Evolutionary conservation across 2,888 invertebrate species (phyloP).

Genomic region (Gryllus longicercus): DNA sequence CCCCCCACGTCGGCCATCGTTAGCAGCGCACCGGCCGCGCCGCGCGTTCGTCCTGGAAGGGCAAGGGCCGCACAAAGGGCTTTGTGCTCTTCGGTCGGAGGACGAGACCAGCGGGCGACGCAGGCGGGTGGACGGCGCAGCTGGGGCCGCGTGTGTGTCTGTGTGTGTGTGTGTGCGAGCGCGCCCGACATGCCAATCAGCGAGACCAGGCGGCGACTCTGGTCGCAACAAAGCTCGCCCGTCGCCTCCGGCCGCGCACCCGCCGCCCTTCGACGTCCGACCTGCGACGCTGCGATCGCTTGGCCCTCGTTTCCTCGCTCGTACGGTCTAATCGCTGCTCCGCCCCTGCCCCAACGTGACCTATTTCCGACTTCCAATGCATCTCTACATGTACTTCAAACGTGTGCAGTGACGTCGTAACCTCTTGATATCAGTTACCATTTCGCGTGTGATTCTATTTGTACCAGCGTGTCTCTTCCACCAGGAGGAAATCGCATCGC

Average conservation of each 20-base stretch:
- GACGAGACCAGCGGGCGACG: background rate
- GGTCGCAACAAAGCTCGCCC: background rate
- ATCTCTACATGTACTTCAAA: too few species aligned
- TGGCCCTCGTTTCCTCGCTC: background rate
- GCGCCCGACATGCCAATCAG: background rate
- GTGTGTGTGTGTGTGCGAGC: background rate
- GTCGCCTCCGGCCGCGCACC: background rate
- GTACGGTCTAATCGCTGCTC: background rate
- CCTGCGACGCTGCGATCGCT: background rate
- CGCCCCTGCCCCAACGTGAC: background rate
- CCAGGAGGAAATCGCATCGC: too few species aligned
- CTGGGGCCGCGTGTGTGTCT: background rate
- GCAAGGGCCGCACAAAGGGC: background rate
- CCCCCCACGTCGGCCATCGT: background rate
- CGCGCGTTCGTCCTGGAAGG: background rate
- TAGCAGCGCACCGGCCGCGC: background rate
- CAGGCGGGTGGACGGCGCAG: background rate
- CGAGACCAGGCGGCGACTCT: background rate
- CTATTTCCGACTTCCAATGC: too few species aligned
- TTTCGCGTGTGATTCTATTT: too few species aligned
- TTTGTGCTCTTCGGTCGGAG: background rate
- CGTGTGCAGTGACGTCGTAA: too few species aligned
- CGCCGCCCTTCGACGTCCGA: background rate
- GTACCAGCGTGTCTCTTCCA: too few species aligned
- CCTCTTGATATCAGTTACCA: too few species aligned